Percentiles rank a stretch among this genome's conserved stretches.
phyloP scores from a whole-genome alignment of 2,113 vertebrate genomes.

The Urocolius indicus region DNA sequence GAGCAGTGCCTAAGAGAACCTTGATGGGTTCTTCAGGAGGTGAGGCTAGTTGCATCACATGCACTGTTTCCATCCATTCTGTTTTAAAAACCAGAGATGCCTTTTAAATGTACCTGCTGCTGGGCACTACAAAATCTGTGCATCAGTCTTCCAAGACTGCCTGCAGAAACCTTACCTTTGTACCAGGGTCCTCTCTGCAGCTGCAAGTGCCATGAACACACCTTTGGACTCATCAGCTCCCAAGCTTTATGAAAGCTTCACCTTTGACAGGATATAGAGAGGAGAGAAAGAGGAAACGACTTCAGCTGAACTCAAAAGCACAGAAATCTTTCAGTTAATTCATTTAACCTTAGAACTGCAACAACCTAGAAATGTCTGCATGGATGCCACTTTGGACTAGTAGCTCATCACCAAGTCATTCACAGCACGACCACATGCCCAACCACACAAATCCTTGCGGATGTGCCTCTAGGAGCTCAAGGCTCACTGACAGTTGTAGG shows the following conservation, averaged over 20 bases:
- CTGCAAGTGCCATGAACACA: not conserved
- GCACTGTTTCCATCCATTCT: not conserved
- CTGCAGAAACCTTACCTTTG: not conserved
- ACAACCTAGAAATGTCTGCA: not conserved
- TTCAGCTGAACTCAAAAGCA: not conserved
- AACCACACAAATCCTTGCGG: fast-evolving
- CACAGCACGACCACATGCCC: not conserved
- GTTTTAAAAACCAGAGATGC: not conserved
- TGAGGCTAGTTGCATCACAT: not conserved
- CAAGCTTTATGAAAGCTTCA: fast-evolving
- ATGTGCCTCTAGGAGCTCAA: not conserved
- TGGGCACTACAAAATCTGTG: not conserved
- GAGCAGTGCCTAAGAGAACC: not conserved
- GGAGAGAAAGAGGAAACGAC: not conserved
- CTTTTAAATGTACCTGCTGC: not conserved
- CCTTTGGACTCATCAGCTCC: fast-evolving
- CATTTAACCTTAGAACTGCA: not conserved
- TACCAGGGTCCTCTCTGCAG: not conserved
- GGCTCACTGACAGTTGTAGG: not conserved
- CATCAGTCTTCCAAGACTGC: not conserved
- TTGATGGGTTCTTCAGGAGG: not conserved
- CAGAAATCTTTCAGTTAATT: not conserved
- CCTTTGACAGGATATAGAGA: not conserved
- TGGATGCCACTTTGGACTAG: not conserved
- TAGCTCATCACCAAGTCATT: not conserved